Evolutionary conservation across 2,888 invertebrate genomes (phyloP).

Genomic region (Atherix ibis): DNA sequence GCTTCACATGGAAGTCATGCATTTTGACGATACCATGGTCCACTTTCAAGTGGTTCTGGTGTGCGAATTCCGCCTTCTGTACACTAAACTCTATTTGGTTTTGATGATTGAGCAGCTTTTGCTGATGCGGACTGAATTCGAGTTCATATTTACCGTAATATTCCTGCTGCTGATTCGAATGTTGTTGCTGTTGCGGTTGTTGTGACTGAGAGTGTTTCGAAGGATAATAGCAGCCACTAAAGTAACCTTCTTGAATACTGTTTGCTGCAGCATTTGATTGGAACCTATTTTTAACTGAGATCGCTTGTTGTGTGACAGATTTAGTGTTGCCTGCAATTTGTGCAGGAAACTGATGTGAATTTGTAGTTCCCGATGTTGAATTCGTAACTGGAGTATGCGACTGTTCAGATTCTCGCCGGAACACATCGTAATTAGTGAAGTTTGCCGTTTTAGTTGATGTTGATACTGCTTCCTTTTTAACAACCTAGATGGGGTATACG

Average conservation of each 20-base stretch:
- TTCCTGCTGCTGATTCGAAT: conserved; percentile 19
- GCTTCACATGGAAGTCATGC: conserved; percentile 17
- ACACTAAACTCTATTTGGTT: conserved; percentile 22
- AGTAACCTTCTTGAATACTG: conserved; percentile 20
- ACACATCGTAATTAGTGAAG: conserved; percentile 24
- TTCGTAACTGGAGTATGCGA: conserved; percentile 4
- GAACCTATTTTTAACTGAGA: conserved; percentile 7
- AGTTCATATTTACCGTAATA: conserved; percentile 32
- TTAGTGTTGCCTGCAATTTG: conserved; percentile 5
- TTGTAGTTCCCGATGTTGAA: conserved; percentile 3
- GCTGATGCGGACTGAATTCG: conserved; percentile 20
- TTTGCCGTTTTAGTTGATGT: conserved; percentile 30
- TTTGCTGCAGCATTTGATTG: conserved; percentile 5
- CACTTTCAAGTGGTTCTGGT: conserved; percentile 14
- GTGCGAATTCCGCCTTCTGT: conserved; percentile 20
- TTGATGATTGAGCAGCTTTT: conserved; percentile 14
- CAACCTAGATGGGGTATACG: conserved; percentile 16
- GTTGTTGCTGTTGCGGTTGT: conserved; percentile 14
- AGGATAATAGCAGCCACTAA: conserved; percentile 26
- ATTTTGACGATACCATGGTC: conserved; percentile 17
- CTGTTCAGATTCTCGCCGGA: conserved; percentile 12
- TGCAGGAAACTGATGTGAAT: conserved; percentile 8
- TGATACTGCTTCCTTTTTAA: conserved; percentile 31
- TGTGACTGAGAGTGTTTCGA: too few species aligned
- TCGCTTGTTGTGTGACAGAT: conserved; percentile 4